These are phyloP conservation scores for Nipponia nippon DNA, from an alignment of 2,113 vertebrate genomes.

Conservation along the genomic window DNA sequence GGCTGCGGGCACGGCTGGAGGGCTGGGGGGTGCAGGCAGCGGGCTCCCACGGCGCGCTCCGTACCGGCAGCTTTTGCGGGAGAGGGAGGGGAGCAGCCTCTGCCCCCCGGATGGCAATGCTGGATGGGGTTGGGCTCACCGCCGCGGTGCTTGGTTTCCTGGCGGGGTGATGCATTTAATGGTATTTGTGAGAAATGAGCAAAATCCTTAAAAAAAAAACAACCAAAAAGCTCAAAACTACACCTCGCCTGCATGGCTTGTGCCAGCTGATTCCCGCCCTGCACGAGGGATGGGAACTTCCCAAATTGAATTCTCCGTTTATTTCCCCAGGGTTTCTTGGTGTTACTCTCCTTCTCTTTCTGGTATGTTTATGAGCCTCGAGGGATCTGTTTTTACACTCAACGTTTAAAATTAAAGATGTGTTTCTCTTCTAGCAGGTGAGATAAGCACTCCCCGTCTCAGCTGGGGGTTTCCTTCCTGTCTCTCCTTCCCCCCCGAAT, in stretches of 20 bases:
- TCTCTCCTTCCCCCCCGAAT: background rate
- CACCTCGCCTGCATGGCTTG: accelerated
- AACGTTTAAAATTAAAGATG: slow-evolving; percentile 48
- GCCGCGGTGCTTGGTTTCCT: background rate
- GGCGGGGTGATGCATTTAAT: background rate
- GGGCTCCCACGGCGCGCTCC: background rate
- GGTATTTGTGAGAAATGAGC: background rate
- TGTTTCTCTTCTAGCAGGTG: slow-evolving; percentile 53
- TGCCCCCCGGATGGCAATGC: background rate
- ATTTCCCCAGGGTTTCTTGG: background rate
- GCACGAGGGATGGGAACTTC: background rate
- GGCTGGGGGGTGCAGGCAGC: background rate
- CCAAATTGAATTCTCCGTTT: slow-evolving; percentile 16
- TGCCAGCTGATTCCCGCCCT: background rate
- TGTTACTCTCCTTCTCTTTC: slow-evolving; percentile 21
- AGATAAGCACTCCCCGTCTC: slow-evolving; percentile 21
- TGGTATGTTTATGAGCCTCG: slow-evolving; percentile 48
- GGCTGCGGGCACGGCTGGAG: background rate
- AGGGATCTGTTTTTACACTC: slow-evolving; percentile 30
- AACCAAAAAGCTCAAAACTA: background rate
- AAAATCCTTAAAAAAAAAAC: background rate
- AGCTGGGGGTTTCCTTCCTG: slow-evolving; percentile 27
- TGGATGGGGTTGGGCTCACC: background rate
- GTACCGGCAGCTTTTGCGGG: background rate
- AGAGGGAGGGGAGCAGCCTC: background rate